These are phyloP conservation scores for Laspeyria flexula DNA, from an alignment of 2,888 invertebrate species.

Conservation along the genomic window DNA sequence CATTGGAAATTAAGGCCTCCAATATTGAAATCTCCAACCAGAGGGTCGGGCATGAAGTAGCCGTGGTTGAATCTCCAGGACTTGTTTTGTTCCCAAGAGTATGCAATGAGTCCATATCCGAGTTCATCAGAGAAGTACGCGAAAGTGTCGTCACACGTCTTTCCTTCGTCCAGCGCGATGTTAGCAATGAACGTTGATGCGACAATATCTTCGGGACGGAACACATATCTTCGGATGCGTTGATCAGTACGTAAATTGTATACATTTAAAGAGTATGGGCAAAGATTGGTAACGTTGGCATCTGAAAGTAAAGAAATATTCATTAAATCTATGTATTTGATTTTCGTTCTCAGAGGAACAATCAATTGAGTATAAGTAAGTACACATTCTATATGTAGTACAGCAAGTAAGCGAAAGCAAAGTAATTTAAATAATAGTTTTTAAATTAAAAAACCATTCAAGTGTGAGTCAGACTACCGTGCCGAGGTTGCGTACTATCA, in stretches of 20 bases:
- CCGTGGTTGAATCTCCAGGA: constrained; percentile 93
- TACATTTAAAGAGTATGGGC: constrained; percentile 92
- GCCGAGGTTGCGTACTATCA: no score
- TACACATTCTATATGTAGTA: no score
- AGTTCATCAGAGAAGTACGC: constrained; percentile 94
- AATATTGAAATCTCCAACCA: constrained; percentile 91
- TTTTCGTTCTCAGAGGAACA: no score
- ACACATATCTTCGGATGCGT: constrained; percentile 89
- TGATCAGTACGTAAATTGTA: constrained; percentile 91
- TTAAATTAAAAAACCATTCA: no score
- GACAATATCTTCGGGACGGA: constrained; percentile 90
- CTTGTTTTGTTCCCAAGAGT: constrained; percentile 91
- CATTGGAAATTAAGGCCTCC: constrained; percentile 94
- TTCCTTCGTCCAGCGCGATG: constrained; percentile 92
- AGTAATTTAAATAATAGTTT: no score
- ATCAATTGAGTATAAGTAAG: no score
- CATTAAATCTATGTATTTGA: background rate
- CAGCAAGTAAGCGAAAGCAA: no score
- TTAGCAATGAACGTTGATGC: constrained; percentile 94
- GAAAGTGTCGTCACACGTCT: constrained; percentile 90
- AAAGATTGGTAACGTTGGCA: constrained; percentile 88
- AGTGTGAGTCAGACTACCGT: no score
- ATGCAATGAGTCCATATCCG: constrained; percentile 92
- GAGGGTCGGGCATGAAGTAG: constrained; percentile 93
- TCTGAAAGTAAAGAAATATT: constrained; percentile 56